These are phyloP conservation scores for Rhingia rostrata DNA, from an alignment of 2,888 invertebrate genomes.

Conservation along the genomic window DNA sequence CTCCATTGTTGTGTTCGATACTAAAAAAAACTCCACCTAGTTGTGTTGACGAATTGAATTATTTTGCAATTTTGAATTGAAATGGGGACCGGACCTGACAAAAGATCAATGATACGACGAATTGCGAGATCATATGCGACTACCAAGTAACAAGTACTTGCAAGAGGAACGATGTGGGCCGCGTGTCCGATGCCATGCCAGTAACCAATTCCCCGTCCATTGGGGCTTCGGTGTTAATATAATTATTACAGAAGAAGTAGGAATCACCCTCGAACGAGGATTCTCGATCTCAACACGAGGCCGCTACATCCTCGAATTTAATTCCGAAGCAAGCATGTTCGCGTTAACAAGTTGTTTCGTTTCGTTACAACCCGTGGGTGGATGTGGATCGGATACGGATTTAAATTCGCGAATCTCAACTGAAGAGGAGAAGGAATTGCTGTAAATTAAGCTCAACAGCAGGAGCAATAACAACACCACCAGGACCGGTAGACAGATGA, in stretches of 20 bases:
- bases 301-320: conserved; percentile 67
- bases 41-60: not conserved
- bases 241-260: conserved; percentile 62
- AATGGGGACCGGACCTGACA: not conserved
- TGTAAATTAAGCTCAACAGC: conserved; percentile 67
- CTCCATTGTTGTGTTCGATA: conserved; percentile 62
- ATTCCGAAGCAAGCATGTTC: conserved; percentile 78
- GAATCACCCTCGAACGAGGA: conserved; percentile 53
- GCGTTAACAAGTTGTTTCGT: conserved; percentile 80
- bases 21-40: not conserved
- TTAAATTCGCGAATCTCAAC: conserved; percentile 41
- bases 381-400: conserved; percentile 70
- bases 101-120: conserved; percentile 48
- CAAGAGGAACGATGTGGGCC: conserved; percentile 50
- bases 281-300: conserved; percentile 52
- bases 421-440: conserved; percentile 59
- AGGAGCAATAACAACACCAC: conserved; percentile 65
- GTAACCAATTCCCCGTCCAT: conserved; percentile 62
- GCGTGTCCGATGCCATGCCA: conserved; percentile 56
- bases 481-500: conserved; percentile 56
- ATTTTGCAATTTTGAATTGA: not conserved
- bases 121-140: conserved; percentile 24
- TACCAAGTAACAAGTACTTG: conserved; percentile 32
- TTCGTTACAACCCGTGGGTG: conserved; percentile 73
- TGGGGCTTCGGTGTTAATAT: conserved; percentile 67